Percentiles rank a stretch among this genome's conserved stretches.
phyloP scores from a whole-genome alignment of 2,888 invertebrate species.

The Tridacna crocea region DNA sequence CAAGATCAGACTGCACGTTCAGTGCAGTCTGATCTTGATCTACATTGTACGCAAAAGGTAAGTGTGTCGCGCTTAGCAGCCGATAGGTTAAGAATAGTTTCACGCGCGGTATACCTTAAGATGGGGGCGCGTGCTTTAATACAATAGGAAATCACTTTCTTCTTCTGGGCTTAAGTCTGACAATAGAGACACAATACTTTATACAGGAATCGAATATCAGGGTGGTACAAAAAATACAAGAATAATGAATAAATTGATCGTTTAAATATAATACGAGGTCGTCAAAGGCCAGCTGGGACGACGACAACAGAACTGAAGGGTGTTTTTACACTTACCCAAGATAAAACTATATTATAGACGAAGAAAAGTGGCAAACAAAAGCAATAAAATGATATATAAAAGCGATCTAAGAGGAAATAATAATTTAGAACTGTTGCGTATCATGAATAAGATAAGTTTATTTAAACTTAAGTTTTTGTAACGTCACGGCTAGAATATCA shows the following conservation, averaged over 20 bases:
- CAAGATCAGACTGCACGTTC: too few species aligned
- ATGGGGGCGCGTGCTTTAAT: slow-evolving; percentile 13
- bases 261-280: slow-evolving; percentile 17
- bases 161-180: neutral
- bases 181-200: neutral
- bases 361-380: too few species aligned
- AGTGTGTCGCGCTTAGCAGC: too few species aligned
- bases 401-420: too few species aligned
- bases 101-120: slow-evolving; percentile 9
- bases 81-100: too few species aligned
- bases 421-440: too few species aligned
- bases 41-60: too few species aligned
- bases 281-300: slow-evolving; percentile 11
- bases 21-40: too few species aligned
- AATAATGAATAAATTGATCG: slow-evolving; percentile 20
- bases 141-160: neutral
- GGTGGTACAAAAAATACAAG: neutral
- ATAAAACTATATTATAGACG: neutral
- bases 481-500: too few species aligned
- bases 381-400: too few species aligned
- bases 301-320: neutral
- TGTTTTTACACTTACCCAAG: neutral
- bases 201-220: neutral
- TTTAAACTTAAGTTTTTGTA: too few species aligned
- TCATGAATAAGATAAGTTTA: too few species aligned